Base-by-base conservation (phyloP, 2,888 invertebrate genomes). In the Parasteatoda lunata region DNA sequence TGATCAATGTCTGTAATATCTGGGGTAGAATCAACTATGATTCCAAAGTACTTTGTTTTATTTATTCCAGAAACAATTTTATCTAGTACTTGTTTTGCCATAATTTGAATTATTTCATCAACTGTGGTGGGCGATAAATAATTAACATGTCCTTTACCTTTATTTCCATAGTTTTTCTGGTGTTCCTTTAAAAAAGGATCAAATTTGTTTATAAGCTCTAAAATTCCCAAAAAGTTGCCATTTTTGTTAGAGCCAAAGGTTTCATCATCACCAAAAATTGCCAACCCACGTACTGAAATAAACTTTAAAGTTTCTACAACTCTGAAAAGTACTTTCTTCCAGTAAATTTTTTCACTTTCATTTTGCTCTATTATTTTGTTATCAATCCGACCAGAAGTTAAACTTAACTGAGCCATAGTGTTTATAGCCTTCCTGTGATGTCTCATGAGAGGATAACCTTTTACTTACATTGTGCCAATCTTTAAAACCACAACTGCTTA, bases 181-280 rank as follows among this genome's bases (percentile, higher is more conserved):
- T 91, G 89, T 89, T 91, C 71, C 68, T 90, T 84, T 89, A 90
- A 90, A 89, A 91, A 91, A 51, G 90, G 90, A 66, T 88, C 77
- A 76, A 90, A 91, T 88, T 89, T 89, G 59, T 90, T 87, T 89
- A 91, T 91, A 87, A 89, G 84, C 89, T 59, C n/a, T 59, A 4
- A 66, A 66, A 66, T 66, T 30, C 66, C 66, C 66, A 66, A 66
- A 15, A 66, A 66, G 66, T 66, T 66, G 66, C 66, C 66, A 66
- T 66, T 66, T 66, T 66, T 15, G 15, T 66, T 66, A n/a, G 13
- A 66, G 45, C 66, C 66, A 66, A 66, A 66, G 45, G 13, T 66
- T 66, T 66, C 66, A 66, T 5, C 45, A 8, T 11, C 15, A 66
- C 66, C 66, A 45, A 66, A 66, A 66, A 66, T 30, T 8, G 66